Base-by-base conservation (phyloP, 2,797 vertebrate genomes). In the Oreortyx pictus region DNA sequence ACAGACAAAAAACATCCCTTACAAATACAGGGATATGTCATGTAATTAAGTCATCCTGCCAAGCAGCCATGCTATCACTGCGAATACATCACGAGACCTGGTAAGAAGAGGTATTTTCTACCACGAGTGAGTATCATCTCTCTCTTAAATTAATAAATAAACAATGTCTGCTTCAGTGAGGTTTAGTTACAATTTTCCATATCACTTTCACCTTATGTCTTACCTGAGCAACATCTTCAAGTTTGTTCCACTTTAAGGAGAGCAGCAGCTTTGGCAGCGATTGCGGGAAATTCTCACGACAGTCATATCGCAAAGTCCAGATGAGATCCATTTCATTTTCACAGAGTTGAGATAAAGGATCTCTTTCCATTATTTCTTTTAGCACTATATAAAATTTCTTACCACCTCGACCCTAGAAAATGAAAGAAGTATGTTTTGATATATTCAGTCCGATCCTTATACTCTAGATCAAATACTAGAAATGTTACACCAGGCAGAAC, bases 301-400 rank as follows among this genome's bases (percentile, higher is more conserved):
- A 99, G 97, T 99, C 99, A 6, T 98, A 97, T 54, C 99, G 98
- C 95, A 99, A 98, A 81, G 98, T 99, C 99, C 99, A 99, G 93
- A 99, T 99, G 83, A 99, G 97, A 96, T 99, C 99, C 97, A 99
- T 99, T 97, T 99, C 99, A 83, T 99, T 99, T 96, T 99, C 99
- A 97, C 99, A 99, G 31, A 99, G 98, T 84, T 99, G 99, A 93
- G 98, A 99, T 65, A 99, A 98, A 5, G 99, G 98, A 94, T 99
- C 99, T 24, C 99, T 98, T 96, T 99, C 99, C 99, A 99, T 99
- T 96, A 99, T 99, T 98, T 99, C 99, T 97, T 99, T 99, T 88
- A 99, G 97, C 95, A 99, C 99, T 44, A 99, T 97, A 96, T 98
- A 98, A 97, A 99, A 99, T 96, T 99, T 99, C 97, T 99, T 99